Evolutionary conservation across 2,797 vertebrate genomes (phyloP).

Genomic region (Phyllotis vaccarum): DNA sequence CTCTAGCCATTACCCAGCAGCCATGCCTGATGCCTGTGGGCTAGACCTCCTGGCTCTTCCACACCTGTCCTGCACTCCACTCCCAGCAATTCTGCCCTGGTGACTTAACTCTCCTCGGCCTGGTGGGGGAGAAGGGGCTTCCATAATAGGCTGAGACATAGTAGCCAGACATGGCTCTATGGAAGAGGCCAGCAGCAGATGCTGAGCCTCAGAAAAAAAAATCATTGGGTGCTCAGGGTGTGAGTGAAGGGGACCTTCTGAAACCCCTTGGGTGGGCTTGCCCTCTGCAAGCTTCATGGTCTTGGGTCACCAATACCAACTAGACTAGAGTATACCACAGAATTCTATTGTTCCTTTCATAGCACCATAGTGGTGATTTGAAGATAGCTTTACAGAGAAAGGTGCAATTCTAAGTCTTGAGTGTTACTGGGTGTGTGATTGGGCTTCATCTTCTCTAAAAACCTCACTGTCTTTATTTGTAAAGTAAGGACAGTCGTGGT

Average conservation of each 20-base stretch:
- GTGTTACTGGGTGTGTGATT: background rate
- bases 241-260: background rate
- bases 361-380: background rate
- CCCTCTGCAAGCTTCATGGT: background rate
- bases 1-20: background rate
- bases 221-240: too few relatives aligned
- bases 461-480: background rate
- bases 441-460: background rate
- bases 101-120: background rate
- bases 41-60: too few relatives aligned
- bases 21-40: too few relatives aligned
- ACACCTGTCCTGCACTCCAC: fast-evolving
- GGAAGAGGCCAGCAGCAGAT: background rate
- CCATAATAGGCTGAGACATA: background rate
- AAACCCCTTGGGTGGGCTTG: background rate
- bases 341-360: background rate
- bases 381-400: background rate
- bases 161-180: background rate
- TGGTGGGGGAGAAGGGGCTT: background rate
- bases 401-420: background rate
- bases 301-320: background rate
- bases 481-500: background rate
- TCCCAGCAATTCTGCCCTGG: background rate
- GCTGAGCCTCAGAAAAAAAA: background rate
- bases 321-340: background rate